Evolutionary conservation across 2,113 vertebrate species (phyloP), one percentile per base, ranked within the genome.

Genomic region (Chroicocephalus ridibundus): DNA sequence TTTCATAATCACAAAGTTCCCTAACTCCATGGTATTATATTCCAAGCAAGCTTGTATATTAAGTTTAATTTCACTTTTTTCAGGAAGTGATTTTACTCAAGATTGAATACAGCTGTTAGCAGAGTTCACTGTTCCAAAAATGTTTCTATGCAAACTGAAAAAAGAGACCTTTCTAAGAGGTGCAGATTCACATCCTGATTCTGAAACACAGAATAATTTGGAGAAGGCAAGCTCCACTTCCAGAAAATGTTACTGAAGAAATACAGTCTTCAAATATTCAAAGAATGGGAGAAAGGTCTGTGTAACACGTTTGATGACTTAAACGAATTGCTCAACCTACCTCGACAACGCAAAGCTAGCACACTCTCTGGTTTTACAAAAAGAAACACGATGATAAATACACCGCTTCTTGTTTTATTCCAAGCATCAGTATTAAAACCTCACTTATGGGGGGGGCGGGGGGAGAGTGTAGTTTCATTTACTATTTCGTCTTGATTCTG

Each of bases 71-170:
- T 97, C 94, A 97, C 89, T 98, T 96, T 97, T 97, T 97, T 97
- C 97, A 98, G 97, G 97, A 98, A 98, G 94, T 96, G 93, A 97
- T 96, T 97, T 97, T 97, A 96, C 74, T 98, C 80, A 78, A 98
- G 97, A 98, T 98, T 98, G 96, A 98, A 98, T 95, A 96, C 97
- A 98, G 98, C 98, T 98, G 98, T 97, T 98, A 97, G 96, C 8
- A 10, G 54, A 97, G 84, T 94, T 89, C 95, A 95, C 94, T 79
- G 87, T 93, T 98, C 95, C 96, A 89, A 97, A 97, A 97, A 96
- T n/a, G 82, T 55, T 98, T 97, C 95, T 94, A 93, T 83, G 91
- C 92, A 97, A 96, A 95, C 82, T 87, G 65, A 91, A 96, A 93
- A 96, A 94, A 92, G 89, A 85, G 85, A 94, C 26, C 17, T 96